Base-by-base conservation (phyloP, 2,888 invertebrate genomes). In the Melinopterus prodromus region DNA sequence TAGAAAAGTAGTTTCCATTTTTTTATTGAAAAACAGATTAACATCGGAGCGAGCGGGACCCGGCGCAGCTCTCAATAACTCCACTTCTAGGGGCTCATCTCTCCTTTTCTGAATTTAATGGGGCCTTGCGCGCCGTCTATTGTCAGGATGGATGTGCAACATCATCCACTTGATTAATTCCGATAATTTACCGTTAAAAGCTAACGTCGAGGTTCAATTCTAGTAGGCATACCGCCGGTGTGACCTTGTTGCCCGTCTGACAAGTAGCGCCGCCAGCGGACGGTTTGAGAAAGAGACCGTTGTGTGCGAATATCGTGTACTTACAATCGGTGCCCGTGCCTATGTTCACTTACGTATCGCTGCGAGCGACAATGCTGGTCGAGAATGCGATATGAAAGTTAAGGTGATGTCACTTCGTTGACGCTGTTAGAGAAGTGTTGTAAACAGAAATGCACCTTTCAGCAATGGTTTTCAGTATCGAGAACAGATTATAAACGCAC, bases 81-180 rank as follows among this genome's bases (percentile, higher is more conserved):
- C 72, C 16, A 1, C 6, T 72, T 72, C 72, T 14, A 6, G 16
- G 14, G 2, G 72, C n/a, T 15, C 15, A 15, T 71, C 71, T 7
- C 71, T 9, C n/a, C 15, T 16, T 36, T 35, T 26, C 36, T 72
- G 26, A 35, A 72, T 35, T 72, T 35, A 36, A 72, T 35, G 72
- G 72, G 14, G 72, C 72, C 72, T 4, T 53, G 12, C 53, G 53
- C 0, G 53, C 53, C 53, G 53, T 5, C 72, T 35, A 72, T 72
- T 72, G 72, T 72, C 35, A 26, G 35, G 72, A 26, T 72, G 72
- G 72, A 72, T 72, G 72, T 79, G 79, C 79, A 76, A 14, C 76
- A 76, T 79, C 79, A 79, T 71, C 70, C 38, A 70, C 70, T 79
- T 76, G 79, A 79, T 79, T 79, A 79, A 79, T 70, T 76, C 70